Conservation (phyloP, 2,888 invertebrate species). For the Pseudococcus jackbeardsleyi region DNA sequence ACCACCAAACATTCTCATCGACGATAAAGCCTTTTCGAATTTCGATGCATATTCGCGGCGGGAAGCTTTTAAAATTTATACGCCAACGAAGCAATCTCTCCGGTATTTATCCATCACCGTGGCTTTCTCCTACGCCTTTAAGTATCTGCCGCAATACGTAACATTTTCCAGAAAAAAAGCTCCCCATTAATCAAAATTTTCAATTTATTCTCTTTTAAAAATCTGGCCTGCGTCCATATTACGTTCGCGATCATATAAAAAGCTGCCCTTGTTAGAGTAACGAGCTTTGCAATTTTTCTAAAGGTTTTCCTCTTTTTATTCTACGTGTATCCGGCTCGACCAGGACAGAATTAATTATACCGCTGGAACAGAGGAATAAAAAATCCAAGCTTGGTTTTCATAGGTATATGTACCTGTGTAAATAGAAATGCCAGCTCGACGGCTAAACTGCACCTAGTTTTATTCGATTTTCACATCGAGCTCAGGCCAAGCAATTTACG, state of each 20-base stretch:
- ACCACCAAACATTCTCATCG: neutral
- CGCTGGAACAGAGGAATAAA: too few species aligned
- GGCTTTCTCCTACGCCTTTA: neutral
- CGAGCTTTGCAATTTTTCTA: neutral
- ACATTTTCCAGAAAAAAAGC: neutral
- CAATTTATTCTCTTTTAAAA: conserved; percentile 26
- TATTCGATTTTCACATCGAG: too few species aligned
- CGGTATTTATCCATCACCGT: neutral
- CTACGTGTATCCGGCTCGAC: neutral
- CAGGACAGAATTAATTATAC: neutral
- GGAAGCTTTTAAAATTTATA: neutral
- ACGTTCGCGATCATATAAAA: neutral
- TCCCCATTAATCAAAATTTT: conserved; percentile 41
- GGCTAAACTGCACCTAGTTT: too few species aligned
- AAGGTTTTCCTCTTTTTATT: neutral
- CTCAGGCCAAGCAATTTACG: too few species aligned
- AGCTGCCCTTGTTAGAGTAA: neutral
- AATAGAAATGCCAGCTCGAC: too few species aligned
- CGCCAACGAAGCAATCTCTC: neutral
- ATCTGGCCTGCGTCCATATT: conserved; percentile 32
- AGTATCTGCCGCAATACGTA: neutral
- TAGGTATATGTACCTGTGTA: too few species aligned
- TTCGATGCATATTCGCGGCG: neutral
- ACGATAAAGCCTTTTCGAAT: neutral
- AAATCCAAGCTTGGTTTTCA: too few species aligned